These are phyloP conservation scores for Emesis furor DNA, from an alignment of 2,888 invertebrate species.

Conservation along the genomic window DNA sequence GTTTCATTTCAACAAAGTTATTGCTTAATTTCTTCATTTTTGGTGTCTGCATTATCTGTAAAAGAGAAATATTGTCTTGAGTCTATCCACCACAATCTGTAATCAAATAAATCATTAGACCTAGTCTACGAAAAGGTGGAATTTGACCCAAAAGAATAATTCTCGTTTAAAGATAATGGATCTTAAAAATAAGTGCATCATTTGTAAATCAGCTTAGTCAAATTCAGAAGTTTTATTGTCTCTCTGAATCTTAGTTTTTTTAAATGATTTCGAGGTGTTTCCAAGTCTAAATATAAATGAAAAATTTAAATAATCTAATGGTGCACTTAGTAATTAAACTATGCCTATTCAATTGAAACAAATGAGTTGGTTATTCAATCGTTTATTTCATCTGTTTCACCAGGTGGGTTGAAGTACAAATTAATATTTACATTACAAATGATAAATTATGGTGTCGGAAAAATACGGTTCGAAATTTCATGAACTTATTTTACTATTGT, in stretches of 20 bases:
- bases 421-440: too few relatives aligned
- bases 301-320: too few relatives aligned
- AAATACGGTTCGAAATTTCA: not conserved
- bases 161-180: conserved; percentile 58
- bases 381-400: too few relatives aligned
- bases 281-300: too few relatives aligned
- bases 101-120: conserved; percentile 74
- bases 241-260: too few relatives aligned
- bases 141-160: conserved; percentile 87
- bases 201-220: not conserved
- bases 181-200: not conserved
- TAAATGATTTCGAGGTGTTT: too few relatives aligned
- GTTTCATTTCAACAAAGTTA: not conserved
- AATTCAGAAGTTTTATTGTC: not conserved
- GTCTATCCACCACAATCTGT: conserved; percentile 83
- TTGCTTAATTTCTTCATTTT: conserved; percentile 16
- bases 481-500: not conserved
- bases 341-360: too few relatives aligned
- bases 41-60: conserved; percentile 58
- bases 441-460: too few relatives aligned
- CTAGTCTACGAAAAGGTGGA: conserved; percentile 81
- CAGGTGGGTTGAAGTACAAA: too few relatives aligned
- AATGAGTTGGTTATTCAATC: too few relatives aligned
- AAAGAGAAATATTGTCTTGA: conserved; percentile 87
- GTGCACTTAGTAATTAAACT: too few relatives aligned